phyloP scores from a whole-genome alignment of 1,140 invertebrate species.

The Lasaia peninsularis region DNA sequence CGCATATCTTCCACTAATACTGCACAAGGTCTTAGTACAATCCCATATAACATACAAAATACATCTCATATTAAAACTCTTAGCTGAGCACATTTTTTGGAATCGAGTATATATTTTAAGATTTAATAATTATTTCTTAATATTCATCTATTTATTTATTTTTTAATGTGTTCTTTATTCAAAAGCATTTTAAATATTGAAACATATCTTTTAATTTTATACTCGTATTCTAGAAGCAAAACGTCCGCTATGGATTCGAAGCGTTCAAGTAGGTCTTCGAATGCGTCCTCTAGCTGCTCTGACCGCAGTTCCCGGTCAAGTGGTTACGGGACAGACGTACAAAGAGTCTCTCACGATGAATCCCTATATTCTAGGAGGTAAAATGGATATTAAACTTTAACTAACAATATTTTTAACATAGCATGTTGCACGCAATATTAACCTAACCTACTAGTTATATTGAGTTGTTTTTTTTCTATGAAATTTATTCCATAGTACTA shows the following conservation, averaged over 20 bases:
- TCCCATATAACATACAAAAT: too few species aligned
- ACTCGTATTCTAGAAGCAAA: conserved; percentile 26
- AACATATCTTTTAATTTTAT: conserved; percentile 14
- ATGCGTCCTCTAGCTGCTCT: conserved; percentile 61
- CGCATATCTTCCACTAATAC: too few species aligned
- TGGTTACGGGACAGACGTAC: conserved; percentile 56
- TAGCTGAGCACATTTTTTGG: neutral
- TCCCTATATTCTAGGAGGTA: conserved; percentile 54
- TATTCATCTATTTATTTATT: neutral
- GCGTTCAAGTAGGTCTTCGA: conserved; percentile 58
- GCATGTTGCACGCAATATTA: neutral
- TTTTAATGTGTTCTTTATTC: conserved; percentile 2
- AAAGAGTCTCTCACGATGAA: conserved; percentile 47
- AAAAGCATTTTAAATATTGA: too few species aligned
- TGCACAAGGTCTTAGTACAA: too few species aligned
- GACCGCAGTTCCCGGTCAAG: conserved; percentile 60
- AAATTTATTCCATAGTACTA: too few species aligned
- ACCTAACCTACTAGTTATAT: neutral
- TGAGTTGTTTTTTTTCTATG: neutral
- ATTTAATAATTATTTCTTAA: neutral
- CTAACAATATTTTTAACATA: neutral
- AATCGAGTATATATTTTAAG: neutral
- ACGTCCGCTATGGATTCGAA: conserved; percentile 45
- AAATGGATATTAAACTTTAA: conserved; percentile 17
- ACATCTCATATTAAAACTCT: neutral